A percentile compares a stretch with the other conserved stretches of the same genome.
Conservation (phyloP, 2,888 invertebrate species). For the Cryptocephalus primarius region DNA sequence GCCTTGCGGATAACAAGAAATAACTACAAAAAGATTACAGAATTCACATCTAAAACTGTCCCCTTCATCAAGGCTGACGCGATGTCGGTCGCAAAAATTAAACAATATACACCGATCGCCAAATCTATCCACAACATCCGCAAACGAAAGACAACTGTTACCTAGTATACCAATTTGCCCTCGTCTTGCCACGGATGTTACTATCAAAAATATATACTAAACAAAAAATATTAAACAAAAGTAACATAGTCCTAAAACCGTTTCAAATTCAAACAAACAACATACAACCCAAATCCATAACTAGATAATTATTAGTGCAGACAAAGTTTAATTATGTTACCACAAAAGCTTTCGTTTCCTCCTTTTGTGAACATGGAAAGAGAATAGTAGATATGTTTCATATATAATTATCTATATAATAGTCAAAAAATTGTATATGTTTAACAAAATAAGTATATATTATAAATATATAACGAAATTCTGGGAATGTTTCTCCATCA, state of each 20-base stretch:
- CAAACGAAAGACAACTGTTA: slow-evolving; percentile 16
- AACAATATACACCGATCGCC: slow-evolving; percentile 12
- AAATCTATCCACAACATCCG: slow-evolving; percentile 20
- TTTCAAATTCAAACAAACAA: slow-evolving; percentile 16
- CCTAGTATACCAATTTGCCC: slow-evolving; percentile 1
- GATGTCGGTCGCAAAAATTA: too few relatives aligned
- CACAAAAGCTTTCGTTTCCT: slow-evolving; percentile 26
- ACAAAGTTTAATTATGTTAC: slow-evolving; percentile 26
- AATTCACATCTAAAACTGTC: too few relatives aligned
- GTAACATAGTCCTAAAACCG: slow-evolving; percentile 14
- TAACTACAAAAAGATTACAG: too few relatives aligned
- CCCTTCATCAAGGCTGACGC: too few relatives aligned
- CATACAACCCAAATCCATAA: slow-evolving; percentile 11
- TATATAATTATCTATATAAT: not conserved
- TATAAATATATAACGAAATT: slow-evolving; percentile 8
- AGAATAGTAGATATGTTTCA: not conserved
- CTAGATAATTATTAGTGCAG: slow-evolving; percentile 26
- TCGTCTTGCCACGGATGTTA: not conserved
- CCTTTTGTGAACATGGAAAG: slow-evolving; percentile 13
- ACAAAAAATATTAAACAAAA: slow-evolving; percentile 7
- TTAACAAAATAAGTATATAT: not conserved
- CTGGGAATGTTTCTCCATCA: slow-evolving; percentile 21
- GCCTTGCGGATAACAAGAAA: too few relatives aligned
- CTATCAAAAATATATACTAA: slow-evolving; percentile 1
- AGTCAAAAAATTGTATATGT: not conserved